Percentiles rank a stretch among this genome's conserved stretches.
Evolutionary conservation across 2,797 vertebrate species (phyloP).

Genomic region (Sebastes umbrosus): DNA sequence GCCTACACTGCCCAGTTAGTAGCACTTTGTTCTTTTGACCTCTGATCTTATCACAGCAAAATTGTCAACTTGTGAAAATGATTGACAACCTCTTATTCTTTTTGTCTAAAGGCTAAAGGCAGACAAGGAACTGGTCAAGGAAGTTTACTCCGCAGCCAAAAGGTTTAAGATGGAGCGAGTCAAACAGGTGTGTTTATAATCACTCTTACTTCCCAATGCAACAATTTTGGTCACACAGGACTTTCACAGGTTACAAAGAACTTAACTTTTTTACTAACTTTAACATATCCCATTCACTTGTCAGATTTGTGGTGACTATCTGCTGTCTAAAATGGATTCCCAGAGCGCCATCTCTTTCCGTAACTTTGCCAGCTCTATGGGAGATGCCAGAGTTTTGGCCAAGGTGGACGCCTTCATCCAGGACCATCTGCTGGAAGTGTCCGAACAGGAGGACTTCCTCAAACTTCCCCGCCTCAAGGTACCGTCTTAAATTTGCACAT

Average conservation of each 20-base stretch:
- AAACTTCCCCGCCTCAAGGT: constrained; percentile 99
- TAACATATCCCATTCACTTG: not conserved
- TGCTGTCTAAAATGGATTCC: constrained; percentile 93
- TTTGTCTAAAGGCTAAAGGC: constrained; percentile 89
- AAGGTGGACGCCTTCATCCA: constrained; percentile 96
- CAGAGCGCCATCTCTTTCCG: constrained; percentile 95
- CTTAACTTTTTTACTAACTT: not conserved
- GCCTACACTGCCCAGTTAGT: constrained; percentile 99
- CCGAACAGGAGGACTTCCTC: constrained; percentile 97
- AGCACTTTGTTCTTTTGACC: not conserved
- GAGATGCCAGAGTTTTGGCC: constrained; percentile 89
- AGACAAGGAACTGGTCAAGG: constrained; percentile 96
- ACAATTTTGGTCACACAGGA: no score
- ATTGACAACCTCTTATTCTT: constrained; percentile 34
- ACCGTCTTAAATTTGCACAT: not conserved
- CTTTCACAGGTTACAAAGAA: not conserved
- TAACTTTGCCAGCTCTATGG: constrained; percentile 96
- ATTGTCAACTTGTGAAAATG: not conserved
- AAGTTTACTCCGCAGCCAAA: constrained; percentile 98
- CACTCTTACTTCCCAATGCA: not conserved
- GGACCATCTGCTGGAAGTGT: constrained; percentile 94
- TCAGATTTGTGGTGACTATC: constrained; percentile 97
- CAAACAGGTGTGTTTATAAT: constrained; percentile 88
- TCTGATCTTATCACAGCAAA: not conserved
- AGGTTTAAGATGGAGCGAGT: constrained; percentile 98